phyloP scores from a whole-genome alignment of 2,888 invertebrate species.

The Cetonia aurata region DNA sequence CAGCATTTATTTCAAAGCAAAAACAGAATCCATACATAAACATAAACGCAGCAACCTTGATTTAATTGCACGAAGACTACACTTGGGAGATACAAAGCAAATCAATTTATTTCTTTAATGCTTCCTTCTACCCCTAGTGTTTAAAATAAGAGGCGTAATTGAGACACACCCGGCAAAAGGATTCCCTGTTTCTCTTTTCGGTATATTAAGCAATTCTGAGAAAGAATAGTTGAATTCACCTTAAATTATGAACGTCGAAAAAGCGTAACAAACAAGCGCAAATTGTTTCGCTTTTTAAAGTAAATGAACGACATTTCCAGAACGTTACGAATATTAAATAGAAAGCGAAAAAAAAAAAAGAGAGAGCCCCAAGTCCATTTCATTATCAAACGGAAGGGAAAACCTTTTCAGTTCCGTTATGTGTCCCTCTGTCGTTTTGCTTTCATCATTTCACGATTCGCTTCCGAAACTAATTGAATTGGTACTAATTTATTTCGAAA shows the following conservation, averaged over 20 bases:
- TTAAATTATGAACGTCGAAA: conserved; percentile 34
- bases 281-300: conserved; percentile 30
- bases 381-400: conserved; percentile 37
- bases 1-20: no score
- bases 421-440: conserved; percentile 9
- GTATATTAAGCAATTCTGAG: conserved; percentile 32
- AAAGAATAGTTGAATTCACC: conserved; percentile 34
- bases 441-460: conserved; percentile 17
- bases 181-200: conserved; percentile 16
- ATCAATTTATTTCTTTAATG: no score
- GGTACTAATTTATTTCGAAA: conserved; percentile 12
- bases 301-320: conserved; percentile 37
- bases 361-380: conserved; percentile 24
- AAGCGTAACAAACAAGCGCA: conserved; percentile 35
- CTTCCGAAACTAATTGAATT: conserved; percentile 15
- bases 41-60: no score
- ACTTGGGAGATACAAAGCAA: no score
- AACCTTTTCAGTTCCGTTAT: conserved; percentile 24
- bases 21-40: no score
- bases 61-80: no score
- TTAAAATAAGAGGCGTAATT: no score
- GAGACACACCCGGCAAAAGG: background rate
- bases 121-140: no score
- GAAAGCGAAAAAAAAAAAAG: background rate
- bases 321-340: conserved; percentile 39